phyloP scores from a whole-genome alignment of 2,113 vertebrate species.

The Nycticorax nycticorax region DNA sequence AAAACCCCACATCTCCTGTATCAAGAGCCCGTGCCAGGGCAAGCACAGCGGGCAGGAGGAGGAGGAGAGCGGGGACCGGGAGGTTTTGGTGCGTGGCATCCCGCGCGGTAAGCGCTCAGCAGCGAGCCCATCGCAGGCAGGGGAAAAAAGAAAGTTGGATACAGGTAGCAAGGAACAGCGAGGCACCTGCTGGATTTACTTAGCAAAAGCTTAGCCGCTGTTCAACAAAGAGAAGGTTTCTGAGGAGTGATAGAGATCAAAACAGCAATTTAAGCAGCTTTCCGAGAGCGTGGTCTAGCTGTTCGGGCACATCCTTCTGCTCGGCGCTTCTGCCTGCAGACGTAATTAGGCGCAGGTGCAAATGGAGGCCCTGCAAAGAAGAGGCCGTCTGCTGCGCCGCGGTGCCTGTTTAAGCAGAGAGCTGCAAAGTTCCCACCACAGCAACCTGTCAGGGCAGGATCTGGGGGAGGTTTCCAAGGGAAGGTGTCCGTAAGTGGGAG shows the following conservation, averaged over 20 bases:
- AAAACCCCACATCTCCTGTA: not conserved
- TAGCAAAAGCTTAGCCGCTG: not conserved
- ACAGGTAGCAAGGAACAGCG: not conserved
- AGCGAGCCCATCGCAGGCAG: rapidly evolving
- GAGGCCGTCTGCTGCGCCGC: rapidly evolving
- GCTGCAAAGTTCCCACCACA: rapidly evolving
- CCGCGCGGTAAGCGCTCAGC: rapidly evolving
- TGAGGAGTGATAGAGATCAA: not conserved
- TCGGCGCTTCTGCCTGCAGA: not conserved
- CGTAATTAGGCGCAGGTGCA: not conserved
- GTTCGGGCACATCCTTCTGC: not conserved
- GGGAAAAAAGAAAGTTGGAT: not conserved
- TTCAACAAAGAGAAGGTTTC: not conserved
- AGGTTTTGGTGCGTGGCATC: rapidly evolving
- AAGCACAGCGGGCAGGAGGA: not conserved
- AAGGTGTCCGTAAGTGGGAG: not conserved
- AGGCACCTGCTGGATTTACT: not conserved
- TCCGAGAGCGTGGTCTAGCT: not conserved
- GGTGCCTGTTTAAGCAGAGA: not conserved
- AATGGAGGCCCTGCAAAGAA: not conserved
- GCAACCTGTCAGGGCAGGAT: not conserved
- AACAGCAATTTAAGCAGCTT: not conserved
- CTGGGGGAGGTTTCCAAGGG: rapidly evolving
- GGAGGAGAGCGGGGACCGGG: rapidly evolving
- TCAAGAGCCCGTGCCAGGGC: not conserved